These are phyloP conservation scores for Sporophila hypoxantha DNA, from an alignment of 2,113 vertebrate genomes.

Conservation along the genomic window DNA sequence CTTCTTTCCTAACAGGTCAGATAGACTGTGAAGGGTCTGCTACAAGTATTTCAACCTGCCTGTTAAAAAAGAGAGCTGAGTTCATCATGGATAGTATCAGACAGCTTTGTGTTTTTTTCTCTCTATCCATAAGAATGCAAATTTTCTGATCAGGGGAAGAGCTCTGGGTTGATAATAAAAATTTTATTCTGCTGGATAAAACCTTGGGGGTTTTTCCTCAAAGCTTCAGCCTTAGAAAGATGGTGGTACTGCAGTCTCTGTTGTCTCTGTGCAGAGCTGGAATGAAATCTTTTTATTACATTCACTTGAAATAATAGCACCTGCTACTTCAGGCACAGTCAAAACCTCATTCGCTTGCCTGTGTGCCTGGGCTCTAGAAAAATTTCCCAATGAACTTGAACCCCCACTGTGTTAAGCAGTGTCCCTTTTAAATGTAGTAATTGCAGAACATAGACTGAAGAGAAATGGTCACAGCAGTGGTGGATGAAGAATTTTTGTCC, in stretches of 20 bases:
- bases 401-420: neutral
- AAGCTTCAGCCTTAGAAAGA: neutral
- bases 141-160: neutral
- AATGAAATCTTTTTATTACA: slow-evolving; percentile 21
- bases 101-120: accelerated
- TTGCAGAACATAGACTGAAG: slow-evolving; percentile 28
- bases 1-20: slow-evolving; percentile 19
- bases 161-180: neutral
- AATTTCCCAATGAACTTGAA: neutral
- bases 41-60: slow-evolving; percentile 13
- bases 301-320: neutral
- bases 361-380: neutral
- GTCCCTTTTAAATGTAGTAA: slow-evolving; percentile 20
- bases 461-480: slow-evolving; percentile 44
- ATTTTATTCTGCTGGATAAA: neutral
- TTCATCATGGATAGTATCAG: neutral
- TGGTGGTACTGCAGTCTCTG: neutral
- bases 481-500: slow-evolving; percentile 44
- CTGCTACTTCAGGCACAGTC: neutral
- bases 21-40: slow-evolving; percentile 29
- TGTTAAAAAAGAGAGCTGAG: neutral
- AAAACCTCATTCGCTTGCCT: neutral
- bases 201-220: neutral
- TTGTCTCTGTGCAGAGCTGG: neutral
- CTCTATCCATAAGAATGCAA: neutral